Percentiles rank a stretch among this genome's conserved stretches.
Evolutionary conservation across 2,797 vertebrate genomes (phyloP).

Genomic region (Scolopax bukidnonensis): DNA sequence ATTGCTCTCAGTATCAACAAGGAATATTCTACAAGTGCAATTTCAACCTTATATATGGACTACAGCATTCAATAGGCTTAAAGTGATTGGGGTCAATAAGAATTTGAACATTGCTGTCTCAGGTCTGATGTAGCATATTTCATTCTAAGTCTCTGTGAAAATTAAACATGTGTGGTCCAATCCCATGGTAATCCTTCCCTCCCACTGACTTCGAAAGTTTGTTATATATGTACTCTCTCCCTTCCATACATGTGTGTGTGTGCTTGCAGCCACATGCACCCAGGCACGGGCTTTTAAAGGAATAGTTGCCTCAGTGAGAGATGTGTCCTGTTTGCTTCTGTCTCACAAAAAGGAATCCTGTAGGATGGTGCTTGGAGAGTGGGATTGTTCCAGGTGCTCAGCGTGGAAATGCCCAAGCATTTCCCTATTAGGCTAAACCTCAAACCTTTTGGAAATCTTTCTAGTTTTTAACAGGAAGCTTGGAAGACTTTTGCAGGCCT

Average conservation of each 20-base stretch:
- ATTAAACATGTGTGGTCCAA: conserved; percentile 16
- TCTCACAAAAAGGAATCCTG: neutral
- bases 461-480: neutral
- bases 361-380: neutral
- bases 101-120: neutral
- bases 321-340: neutral
- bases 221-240: neutral
- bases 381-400: neutral
- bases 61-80: neutral
- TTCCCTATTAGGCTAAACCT: neutral
- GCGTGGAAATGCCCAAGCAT: neutral
- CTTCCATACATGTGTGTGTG: neutral
- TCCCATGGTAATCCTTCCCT: neutral
- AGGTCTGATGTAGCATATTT: neutral
- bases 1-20: neutral
- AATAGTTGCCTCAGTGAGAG: neutral
- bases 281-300: neutral
- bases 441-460: neutral
- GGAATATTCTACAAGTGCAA: neutral
- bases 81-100: neutral
- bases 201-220: neutral
- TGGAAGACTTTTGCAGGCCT: neutral
- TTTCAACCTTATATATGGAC: neutral
- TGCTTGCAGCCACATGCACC: neutral
- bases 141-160: neutral